phyloP scores from a whole-genome alignment of 2,113 vertebrate genomes.

The Dolichotis patagonum region DNA sequence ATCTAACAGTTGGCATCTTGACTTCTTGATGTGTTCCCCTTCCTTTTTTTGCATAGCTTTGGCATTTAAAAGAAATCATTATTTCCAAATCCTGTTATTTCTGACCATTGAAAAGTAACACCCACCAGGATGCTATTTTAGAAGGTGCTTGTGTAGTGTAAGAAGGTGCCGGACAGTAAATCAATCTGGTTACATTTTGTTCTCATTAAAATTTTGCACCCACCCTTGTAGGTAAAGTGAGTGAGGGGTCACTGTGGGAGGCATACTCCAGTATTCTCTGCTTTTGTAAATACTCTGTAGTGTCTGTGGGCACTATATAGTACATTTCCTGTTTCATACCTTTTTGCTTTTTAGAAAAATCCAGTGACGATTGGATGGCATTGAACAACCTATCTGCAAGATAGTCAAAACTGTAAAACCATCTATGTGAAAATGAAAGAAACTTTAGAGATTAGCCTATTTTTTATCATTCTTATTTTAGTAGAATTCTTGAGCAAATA shows the following conservation, averaged over 20 bases:
- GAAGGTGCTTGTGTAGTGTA: not conserved
- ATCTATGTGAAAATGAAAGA: not conserved
- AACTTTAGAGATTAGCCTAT: not conserved
- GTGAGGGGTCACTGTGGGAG: not conserved
- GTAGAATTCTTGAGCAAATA: not conserved
- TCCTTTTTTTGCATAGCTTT: not conserved
- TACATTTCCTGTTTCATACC: not conserved
- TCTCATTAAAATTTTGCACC: conserved; percentile 44
- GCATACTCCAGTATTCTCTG: not conserved
- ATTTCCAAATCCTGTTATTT: conserved; percentile 64
- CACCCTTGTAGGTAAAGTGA: not conserved
- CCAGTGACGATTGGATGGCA: not conserved
- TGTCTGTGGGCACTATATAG: rapidly evolving
- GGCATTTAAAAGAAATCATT: not conserved
- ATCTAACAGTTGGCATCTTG: not conserved
- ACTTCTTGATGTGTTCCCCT: not conserved
- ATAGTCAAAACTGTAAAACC: not conserved
- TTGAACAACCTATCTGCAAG: not conserved
- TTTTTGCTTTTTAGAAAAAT: not conserved
- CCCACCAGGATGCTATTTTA: conserved; percentile 41
- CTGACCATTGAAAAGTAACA: conserved; percentile 59
- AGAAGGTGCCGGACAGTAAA: conserved; percentile 3
- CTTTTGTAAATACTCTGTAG: not conserved
- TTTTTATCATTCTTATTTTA: conserved; percentile 16
- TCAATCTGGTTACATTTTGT: conserved; percentile 33